Evolutionary conservation across 2,113 vertebrate species (phyloP), one percentile per base, ranked within the genome.

Genomic region (Poeciliopsis retropinna): DNA sequence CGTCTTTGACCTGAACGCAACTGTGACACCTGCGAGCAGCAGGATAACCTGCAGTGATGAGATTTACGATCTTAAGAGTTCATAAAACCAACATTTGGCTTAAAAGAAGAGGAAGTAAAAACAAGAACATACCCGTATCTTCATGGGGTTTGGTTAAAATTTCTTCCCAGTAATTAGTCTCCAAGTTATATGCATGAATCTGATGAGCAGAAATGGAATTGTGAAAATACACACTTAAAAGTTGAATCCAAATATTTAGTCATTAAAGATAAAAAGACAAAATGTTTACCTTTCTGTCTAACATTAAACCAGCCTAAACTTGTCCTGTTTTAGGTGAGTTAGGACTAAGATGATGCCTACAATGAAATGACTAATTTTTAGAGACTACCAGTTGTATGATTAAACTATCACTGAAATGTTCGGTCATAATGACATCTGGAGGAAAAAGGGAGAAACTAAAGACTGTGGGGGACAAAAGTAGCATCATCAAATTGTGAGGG

Each of bases 151-250:
- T 97, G 0, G 97, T 99, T 73, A 94, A 73, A 2, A 98, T 97
- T 91, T 97, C 97, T 80, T 99, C 98, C 98, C 98, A 99, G 51
- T 95, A 97, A 90, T 99, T 99, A 29, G 97, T 99, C 93, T 99
- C 98, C 79, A 99, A 92, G 89, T 99, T 99, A 91, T 99, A 99
- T 0, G 97, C 96, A 0, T 98, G 96, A 91, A 99, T 97, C 98
- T 99, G 78, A 82, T 44, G 67, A 68, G 57, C 3, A 83, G 6
- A 90, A 22, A 76, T 44, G 37, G 22, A 66, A 69, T 31, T 25
- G 8, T 67, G 70, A 8, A 66, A 31, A 25, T 17, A 4, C 31
- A 15, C 2, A n/a, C 5, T 54, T 54, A 54, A 51, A 51, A 15
- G 7, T 9, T 22, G 22, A 54, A 57, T 10, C 51, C 51, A 57